These are phyloP conservation scores for Eunapius fragilis DNA, from an alignment of 37 sponge, comb jelly and placozoan species.

Conservation along the genomic window DNA sequence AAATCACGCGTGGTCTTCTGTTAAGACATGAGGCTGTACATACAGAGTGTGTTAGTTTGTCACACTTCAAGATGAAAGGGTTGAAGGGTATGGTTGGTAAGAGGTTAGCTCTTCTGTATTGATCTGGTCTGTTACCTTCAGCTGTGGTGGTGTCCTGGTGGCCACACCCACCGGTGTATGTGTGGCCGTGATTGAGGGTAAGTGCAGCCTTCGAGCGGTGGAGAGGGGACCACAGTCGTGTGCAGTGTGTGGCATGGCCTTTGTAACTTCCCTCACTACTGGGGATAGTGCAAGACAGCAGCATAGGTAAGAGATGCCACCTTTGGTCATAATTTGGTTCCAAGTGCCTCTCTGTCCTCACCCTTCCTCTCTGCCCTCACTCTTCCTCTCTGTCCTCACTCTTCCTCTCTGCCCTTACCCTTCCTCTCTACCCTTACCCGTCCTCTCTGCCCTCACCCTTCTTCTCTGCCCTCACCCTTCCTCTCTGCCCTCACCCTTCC, in stretches of 20 bases:
- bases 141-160: neutral
- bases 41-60: too few relatives aligned
- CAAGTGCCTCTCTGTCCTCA: too few relatives aligned
- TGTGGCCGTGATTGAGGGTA: neutral
- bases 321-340: neutral
- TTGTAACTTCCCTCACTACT: neutral
- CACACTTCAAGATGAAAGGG: too few relatives aligned
- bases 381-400: too few relatives aligned
- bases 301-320: neutral
- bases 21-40: too few relatives aligned
- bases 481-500: neutral
- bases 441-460: too few relatives aligned
- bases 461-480: neutral
- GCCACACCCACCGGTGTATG: neutral
- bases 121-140: neutral
- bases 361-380: too few relatives aligned
- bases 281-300: neutral
- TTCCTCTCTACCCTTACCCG: too few relatives aligned
- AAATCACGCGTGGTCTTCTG: too few relatives aligned
- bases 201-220: neutral
- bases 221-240: neutral
- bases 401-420: too few relatives aligned
- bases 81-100: too few relatives aligned
- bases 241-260: neutral
- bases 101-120: neutral